Evolutionary conservation across 2,113 vertebrate species (phyloP).

Genomic region (Saiga tatarica): DNA sequence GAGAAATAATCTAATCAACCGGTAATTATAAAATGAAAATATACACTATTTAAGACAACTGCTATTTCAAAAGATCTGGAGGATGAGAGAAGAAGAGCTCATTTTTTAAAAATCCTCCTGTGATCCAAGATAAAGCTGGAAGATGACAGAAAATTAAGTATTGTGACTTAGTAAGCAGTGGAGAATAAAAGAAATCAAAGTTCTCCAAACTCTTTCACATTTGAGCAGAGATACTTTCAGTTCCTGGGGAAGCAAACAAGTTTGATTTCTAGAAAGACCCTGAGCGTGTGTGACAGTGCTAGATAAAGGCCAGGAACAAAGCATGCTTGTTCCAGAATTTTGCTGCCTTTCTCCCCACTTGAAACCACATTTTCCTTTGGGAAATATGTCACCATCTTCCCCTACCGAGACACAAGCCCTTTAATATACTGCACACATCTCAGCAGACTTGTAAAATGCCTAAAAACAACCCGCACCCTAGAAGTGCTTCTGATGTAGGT

Average conservation of each 20-base stretch:
- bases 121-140: neutral
- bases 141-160: conserved; percentile 60
- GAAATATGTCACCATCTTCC: neutral
- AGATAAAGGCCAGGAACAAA: neutral
- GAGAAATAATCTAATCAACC: neutral
- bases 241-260: neutral
- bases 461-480: neutral
- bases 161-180: conserved; percentile 58
- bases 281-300: neutral
- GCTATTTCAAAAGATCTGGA: conserved; percentile 35
- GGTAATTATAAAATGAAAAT: neutral
- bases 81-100: neutral
- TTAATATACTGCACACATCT: neutral
- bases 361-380: neutral
- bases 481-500: neutral
- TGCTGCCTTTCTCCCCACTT: neutral
- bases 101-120: neutral
- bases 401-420: neutral
- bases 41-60: neutral
- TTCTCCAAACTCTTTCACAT: neutral
- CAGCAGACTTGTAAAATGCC: neutral
- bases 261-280: conserved; percentile 1
- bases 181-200: conserved; percentile 48
- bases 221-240: conserved; percentile 29
- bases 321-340: neutral